Conservation (phyloP, 2,888 invertebrate genomes). For the Apamea epomidion region DNA sequence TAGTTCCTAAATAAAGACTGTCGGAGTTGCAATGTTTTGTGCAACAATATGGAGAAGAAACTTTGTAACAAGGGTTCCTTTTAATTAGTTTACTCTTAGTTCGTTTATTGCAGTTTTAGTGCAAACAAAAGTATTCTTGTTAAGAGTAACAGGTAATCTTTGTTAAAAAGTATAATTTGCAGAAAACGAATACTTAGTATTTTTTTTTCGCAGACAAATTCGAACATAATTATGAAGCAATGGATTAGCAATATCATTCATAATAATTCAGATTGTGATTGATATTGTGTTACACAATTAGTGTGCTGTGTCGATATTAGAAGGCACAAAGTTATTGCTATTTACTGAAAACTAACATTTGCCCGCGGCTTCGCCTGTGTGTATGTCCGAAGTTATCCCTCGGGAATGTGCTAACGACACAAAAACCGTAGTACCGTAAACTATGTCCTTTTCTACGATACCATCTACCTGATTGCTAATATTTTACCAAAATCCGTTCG, state of each 20-base stretch:
- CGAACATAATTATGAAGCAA: too few species aligned
- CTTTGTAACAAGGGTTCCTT: not conserved
- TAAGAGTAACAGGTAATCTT: conserved; percentile 64
- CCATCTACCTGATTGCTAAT: not conserved
- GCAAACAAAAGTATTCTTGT: conserved; percentile 3
- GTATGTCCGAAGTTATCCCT: too few species aligned
- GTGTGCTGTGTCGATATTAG: too few species aligned
- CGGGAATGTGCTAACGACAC: too few species aligned
- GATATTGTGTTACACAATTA: too few species aligned
- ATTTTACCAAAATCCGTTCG: not conserved
- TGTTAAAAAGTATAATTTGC: conserved; percentile 81
- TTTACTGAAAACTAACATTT: too few species aligned
- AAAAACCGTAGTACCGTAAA: too few species aligned
- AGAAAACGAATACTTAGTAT: not conserved
- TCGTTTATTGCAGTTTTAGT: conserved; percentile 42
- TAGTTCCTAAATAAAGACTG: conserved; percentile 21
- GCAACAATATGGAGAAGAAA: conserved; percentile 8
- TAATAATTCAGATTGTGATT: too few species aligned
- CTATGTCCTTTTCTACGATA: not conserved
- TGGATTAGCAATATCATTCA: too few species aligned
- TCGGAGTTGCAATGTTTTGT: not conserved
- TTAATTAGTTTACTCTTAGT: conserved; percentile 38
- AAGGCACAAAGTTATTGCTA: not conserved
- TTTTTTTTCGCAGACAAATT: too few species aligned
- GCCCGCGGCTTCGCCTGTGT: too few species aligned